Evolutionary conservation across 1,140 invertebrate genomes (phyloP).

Genomic region (Eueides isabella): DNA sequence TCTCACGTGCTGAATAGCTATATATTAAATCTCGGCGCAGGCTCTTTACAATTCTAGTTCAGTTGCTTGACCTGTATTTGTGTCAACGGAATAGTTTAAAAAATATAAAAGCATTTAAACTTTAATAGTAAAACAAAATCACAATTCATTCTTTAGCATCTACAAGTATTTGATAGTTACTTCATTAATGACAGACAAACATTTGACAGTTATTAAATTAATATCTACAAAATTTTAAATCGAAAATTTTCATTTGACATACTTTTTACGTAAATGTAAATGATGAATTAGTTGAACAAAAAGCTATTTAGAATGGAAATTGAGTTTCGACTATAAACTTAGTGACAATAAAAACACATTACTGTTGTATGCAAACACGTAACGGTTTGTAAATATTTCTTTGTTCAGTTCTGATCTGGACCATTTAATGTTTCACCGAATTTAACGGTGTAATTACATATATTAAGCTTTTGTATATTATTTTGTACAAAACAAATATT

Average conservation of each 20-base stretch:
- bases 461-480: not conserved
- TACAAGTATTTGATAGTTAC: not conserved
- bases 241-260: not conserved
- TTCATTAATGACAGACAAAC: too few species aligned
- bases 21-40: constrained; percentile 25
- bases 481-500: constrained; percentile 6
- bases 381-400: constrained; percentile 9
- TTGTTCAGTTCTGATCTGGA: constrained; percentile 2
- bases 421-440: constrained; percentile 9
- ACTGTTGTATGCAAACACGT: not conserved
- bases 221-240: too few species aligned
- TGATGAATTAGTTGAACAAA: constrained; percentile 13
- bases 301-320: constrained; percentile 10
- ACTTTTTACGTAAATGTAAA: not conserved
- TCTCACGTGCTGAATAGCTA: constrained; percentile 37
- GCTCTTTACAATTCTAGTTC: constrained; percentile 35
- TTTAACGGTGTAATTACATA: constrained; percentile 7
- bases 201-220: not conserved
- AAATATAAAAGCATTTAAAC: constrained; percentile 15
- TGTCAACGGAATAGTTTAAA: constrained; percentile 16
- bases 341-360: constrained; percentile 1
- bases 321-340: not conserved
- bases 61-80: constrained; percentile 34
- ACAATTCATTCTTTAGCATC: not conserved
- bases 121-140: not conserved